Conservation (phyloP, 2,797 vertebrate species). For the Neopelma chrysocephalum region DNA sequence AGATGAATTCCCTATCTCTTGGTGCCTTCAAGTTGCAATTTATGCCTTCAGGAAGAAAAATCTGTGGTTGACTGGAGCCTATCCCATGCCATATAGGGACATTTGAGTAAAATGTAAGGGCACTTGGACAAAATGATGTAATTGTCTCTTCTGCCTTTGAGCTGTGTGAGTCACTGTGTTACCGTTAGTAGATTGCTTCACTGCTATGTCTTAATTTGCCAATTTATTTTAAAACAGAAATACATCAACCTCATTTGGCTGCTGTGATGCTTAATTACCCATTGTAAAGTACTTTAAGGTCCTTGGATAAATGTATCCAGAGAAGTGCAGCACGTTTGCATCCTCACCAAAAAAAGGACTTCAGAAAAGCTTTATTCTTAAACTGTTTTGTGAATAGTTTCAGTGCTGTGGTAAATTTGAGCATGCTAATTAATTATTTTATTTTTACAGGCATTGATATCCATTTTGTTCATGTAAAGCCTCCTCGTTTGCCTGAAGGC, state of each 20-base stretch:
- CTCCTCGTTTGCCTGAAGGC: conserved; percentile 47
- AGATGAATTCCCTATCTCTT: neutral
- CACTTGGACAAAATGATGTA: neutral
- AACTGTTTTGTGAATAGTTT: neutral
- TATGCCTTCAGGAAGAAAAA: neutral
- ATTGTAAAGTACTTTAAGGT: neutral
- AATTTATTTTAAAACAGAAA: conserved; percentile 20
- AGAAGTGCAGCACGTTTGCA: neutral
- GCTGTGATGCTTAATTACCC: neutral
- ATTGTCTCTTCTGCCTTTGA: neutral
- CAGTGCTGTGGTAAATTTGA: neutral
- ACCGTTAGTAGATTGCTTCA: neutral
- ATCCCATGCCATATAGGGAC: neutral
- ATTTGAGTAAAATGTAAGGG: neutral
- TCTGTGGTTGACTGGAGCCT: neutral
- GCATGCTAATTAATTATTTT: neutral
- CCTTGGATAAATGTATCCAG: neutral
- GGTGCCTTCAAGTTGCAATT: neutral
- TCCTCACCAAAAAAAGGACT: neutral
- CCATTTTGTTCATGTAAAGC: conserved; percentile 79
- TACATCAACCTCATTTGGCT: neutral
- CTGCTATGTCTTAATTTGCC: conserved; percentile 4
- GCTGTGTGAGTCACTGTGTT: conserved; percentile 15
- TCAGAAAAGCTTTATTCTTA: neutral
- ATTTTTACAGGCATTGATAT: conserved; percentile 76